Evolutionary conservation across 1,140 invertebrate species (phyloP), one percentile per base, ranked within the genome.

Genomic region (Neodiprion pinetum): DNA sequence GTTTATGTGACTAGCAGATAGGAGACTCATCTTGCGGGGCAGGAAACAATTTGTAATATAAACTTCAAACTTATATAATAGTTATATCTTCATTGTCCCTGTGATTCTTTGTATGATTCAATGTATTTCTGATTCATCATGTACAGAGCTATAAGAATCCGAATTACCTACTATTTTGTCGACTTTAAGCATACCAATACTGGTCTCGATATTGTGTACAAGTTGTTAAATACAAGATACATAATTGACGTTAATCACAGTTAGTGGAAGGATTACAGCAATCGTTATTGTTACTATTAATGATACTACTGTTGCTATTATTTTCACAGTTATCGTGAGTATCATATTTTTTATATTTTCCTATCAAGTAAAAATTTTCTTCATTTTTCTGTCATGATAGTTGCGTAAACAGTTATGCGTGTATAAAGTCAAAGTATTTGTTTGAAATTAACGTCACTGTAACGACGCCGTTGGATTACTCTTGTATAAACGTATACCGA

Each of bases 401-500:
- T 40, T 40, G 28, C 28, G 28, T 40, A 40, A 40, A 40, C 28
- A 40, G 28, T 40, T 40, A 40, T 40, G 28, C 28, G 28, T 40
- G 28, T 61, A 61, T 61, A 12, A 9, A 61, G n/a, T 61, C 11
- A 61, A 61, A 61, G 53, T 17, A 61, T 61, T 61, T 61, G n/a
- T 40, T 40, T 40, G 28, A 40, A 40, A 40, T 40, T 40, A 40
- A 40, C 28, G 28, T 40, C 28, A 17, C n/a, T 61, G 53, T 61
- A 61, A 61, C 11, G 7, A 61, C 53, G 53, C 9, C 11, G n/a
- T 17, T 12, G 53, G n/a, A 61, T 61, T 5, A 61, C 53, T 61
- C 53, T 61, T 61, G 53, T 61, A 61, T 61, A n/a, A 61, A 61
- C n/a, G n/a, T 61, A 61, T 61, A 61, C 53, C 53, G 1, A 61